A percentile compares a stretch with the other conserved stretches of the same genome.
Evolutionary conservation across 2,113 vertebrate genomes (phyloP).

Genomic region (Rhinichthys klamathensis): DNA sequence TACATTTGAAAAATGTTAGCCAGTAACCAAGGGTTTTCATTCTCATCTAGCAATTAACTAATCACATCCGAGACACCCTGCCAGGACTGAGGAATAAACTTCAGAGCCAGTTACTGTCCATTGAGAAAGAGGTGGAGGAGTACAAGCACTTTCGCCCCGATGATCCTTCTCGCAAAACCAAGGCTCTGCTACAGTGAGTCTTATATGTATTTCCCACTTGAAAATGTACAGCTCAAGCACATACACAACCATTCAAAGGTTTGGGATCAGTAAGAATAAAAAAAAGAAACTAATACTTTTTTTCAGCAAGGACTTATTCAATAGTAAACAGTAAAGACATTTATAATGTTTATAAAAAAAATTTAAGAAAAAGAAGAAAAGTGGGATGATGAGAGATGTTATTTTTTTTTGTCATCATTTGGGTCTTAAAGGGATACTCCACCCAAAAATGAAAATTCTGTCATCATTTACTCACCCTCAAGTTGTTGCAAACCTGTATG

Average conservation of each 20-base stretch:
- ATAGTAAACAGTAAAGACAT: too few relatives aligned
- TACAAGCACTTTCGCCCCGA: conserved; percentile 95
- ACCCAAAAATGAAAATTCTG: too few relatives aligned
- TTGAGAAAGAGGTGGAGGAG: conserved; percentile 96
- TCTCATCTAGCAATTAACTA: conserved; percentile 89
- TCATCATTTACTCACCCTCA: too few relatives aligned
- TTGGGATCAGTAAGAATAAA: background rate
- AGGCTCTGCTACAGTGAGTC: conserved; percentile 93
- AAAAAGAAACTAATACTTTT: background rate
- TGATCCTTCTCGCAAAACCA: conserved; percentile 94
- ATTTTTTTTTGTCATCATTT: too few relatives aligned
- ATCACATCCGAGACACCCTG: conserved; percentile 94
- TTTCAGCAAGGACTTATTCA: background rate
- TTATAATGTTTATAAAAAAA: too few relatives aligned
- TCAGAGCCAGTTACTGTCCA: conserved; percentile 94
- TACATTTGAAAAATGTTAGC: background rate
- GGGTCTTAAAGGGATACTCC: too few relatives aligned
- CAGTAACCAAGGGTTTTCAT: background rate
- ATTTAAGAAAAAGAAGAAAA: too few relatives aligned
- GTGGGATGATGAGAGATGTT: too few relatives aligned
- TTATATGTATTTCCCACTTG: background rate
- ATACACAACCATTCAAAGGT: background rate
- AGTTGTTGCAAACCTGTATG: too few relatives aligned
- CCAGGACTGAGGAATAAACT: conserved; percentile 91
- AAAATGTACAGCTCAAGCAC: background rate